Evolutionary conservation across 1,140 invertebrate species (phyloP), one percentile per base, ranked within the genome.

Genomic region (Magallana ariakensis): DNA sequence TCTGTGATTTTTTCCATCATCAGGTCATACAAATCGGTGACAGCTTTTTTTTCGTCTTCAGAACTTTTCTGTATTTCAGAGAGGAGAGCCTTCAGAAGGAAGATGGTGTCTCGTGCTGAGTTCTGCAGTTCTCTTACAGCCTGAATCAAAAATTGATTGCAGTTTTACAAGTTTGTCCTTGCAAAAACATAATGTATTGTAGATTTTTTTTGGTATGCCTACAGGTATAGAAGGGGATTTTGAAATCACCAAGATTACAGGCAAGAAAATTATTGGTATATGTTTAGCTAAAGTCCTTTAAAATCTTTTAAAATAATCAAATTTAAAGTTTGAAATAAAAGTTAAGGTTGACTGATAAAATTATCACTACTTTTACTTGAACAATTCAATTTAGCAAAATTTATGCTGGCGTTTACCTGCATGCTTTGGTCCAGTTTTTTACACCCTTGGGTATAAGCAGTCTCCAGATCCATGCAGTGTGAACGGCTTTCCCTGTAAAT

Each of bases 381-480:
- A 4, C 33, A 46, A 46, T 46, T 5, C 33, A 46, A 46, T 46
- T 46, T 46, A 46, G 33, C 33, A 46, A n/a, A n/a, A n/a, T n/a
- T n/a, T 46, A 46, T 83, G 8, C 3, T 16, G 8, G 19, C 5
- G 1, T 16, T 62, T 87, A 94, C 93, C 91, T 93, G 92, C 86
- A 94, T 92, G 56, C 91, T 91, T 22, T 93, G 91, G 82, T 94
- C 93, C 22, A 94, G 87, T 66, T 94, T 94, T 57, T 93, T 93
- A 84, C 91, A 93, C 56, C 93, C 91, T 58, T 94, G 93, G 10
- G 91, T 92, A 86, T 93, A 92, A 4, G 93, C 93, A 22, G 93
- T 93, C 53, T 94, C 93, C 83, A 94, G 60, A 84, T 93, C 93
- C 7, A 93, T 91, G 89, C 93, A 94, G 62, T 94, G 91, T 8